Conservation (phyloP, 1,140 invertebrate species). For the Pararge aegeria region DNA sequence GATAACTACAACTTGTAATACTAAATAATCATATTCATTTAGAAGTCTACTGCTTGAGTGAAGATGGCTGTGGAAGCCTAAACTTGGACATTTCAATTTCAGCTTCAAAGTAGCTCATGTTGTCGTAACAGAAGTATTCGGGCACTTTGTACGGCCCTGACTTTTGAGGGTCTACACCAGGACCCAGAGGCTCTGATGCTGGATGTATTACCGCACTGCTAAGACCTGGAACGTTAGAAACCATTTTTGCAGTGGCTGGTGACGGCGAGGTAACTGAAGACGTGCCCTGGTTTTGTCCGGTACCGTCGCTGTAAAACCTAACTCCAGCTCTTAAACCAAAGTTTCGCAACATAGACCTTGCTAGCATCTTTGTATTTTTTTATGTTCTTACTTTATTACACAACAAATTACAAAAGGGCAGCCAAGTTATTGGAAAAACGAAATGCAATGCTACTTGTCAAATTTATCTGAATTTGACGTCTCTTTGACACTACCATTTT, state of each 20-base stretch:
- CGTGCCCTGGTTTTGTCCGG: constrained; percentile 34
- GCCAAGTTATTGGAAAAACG: too few relatives aligned
- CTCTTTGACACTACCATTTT: too few relatives aligned
- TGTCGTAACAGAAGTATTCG: constrained; percentile 92
- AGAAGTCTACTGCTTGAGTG: constrained; percentile 64
- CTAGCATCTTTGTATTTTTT: constrained; percentile 26
- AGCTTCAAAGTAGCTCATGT: constrained; percentile 89
- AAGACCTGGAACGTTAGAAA: constrained; percentile 82
- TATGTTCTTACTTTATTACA: constrained; percentile 38
- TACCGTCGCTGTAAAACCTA: constrained; percentile 50
- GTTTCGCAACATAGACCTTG: constrained; percentile 23
- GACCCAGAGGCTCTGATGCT: constrained; percentile 82
- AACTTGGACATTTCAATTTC: constrained; percentile 91
- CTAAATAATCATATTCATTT: background rate
- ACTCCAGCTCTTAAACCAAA: constrained; percentile 29
- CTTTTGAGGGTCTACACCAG: constrained; percentile 85
- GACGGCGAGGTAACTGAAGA: constrained; percentile 28
- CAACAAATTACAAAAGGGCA: constrained; percentile 25
- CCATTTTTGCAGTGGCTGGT: constrained; percentile 20
- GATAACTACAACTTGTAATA: background rate
- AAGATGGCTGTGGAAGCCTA: constrained; percentile 86
- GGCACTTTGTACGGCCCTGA: constrained; percentile 89
- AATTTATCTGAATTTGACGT: too few relatives aligned
- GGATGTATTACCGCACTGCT: constrained; percentile 82
- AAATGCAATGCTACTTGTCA: too few relatives aligned